A percentile compares a stretch with the other conserved stretches of the same genome.
Evolutionary conservation across 2,113 vertebrate species (phyloP).

Genomic region (human): GRCh38 chr17:17527501-17528000

Average conservation of each 20-base stretch:
- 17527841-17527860: fast-evolving
- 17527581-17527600: neutral
- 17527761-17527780: neutral
- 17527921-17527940: neutral
- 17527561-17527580: neutral
- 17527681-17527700: neutral
- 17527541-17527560: neutral
- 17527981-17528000: neutral
- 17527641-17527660: fast-evolving
- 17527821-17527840: neutral
- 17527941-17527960: neutral
- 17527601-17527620: neutral
- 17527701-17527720: neutral
- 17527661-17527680: neutral
- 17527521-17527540: neutral
- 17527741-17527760: neutral
- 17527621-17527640: too few relatives aligned
- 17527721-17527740: neutral
- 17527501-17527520: neutral
- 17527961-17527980: neutral
- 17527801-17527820: neutral
- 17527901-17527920: neutral
- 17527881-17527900: neutral
- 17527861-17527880: neutral
- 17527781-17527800: neutral